A percentile compares a stretch with the other conserved stretches of the same genome.
Conservation (phyloP, 2,797 vertebrate species). For the Varecia variegata region DNA sequence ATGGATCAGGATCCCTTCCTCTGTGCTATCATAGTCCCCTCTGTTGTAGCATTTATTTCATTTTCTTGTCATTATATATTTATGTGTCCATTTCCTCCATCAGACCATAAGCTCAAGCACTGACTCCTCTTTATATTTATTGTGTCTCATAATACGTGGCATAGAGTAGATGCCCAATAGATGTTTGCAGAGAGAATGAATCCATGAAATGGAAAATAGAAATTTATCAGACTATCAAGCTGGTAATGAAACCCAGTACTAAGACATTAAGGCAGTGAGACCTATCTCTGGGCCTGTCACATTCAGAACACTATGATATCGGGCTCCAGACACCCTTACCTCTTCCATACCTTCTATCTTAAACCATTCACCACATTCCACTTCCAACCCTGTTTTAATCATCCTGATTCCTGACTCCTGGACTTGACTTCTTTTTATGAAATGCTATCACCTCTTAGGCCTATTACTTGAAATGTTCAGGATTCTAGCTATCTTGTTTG, state of each 20-base stretch:
- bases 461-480: not conserved
- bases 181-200: not conserved
- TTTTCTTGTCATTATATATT: not conserved
- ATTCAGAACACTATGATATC: not conserved
- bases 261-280: not conserved
- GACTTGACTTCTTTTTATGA: not conserved
- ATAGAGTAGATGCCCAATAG: not conserved
- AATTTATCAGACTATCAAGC: not conserved
- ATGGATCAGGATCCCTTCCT: not conserved
- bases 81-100: not conserved
- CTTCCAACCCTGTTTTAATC: not conserved
- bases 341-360: not conserved
- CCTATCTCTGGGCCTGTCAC: not conserved
- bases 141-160: not conserved
- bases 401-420: not conserved
- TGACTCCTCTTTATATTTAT: not conserved
- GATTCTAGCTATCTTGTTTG: not conserved
- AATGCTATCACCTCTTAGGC: not conserved
- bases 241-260: not conserved
- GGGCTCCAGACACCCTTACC: not conserved
- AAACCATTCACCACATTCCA: not conserved
- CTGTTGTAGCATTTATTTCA: not conserved
- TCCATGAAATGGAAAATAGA: not conserved
- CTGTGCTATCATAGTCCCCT: not conserved
- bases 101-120: not conserved